Evolutionary conservation across 2,888 invertebrate species (phyloP), one percentile per base, ranked within the genome.

Genomic region (Frankliniella intonsa): DNA sequence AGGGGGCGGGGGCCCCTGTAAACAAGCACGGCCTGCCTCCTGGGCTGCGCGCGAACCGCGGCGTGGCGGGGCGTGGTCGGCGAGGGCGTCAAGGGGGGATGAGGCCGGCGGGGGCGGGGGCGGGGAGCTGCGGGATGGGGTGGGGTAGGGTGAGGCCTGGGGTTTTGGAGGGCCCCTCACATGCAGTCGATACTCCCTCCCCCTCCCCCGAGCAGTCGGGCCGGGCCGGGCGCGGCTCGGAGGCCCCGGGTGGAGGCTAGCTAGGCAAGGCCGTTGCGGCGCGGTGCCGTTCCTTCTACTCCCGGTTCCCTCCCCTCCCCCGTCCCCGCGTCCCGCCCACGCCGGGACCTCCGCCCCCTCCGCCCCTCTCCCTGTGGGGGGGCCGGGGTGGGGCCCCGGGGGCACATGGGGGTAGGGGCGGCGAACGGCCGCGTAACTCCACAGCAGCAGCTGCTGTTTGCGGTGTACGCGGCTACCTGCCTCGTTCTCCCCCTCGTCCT

Each of bases 141-240:
- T 12, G 22, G 22, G 69, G 69, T 12, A 19, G 25, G 25, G 69
- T 11, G 69, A 76, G 69, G 69, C 69, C 69, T 14, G 69, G n/a
- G 69, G 69, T 76, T 76, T 76, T 76, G 69, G 69, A 76, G 69
- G 25, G 69, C 69, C 69, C 69, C 69, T 76, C 69, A 76, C 69
- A 76, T 76, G 69, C 69, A 76, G 69, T 76, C 69, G 69, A 76
- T 76, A 76, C 69, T 22, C 25, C 69, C 69, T 11, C 69, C 69
- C 69, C 69, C 69, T 22, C 69, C 69, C 62, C 62, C n/a, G 62
- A 17, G 62, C 62, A 3, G 55, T 8, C 5, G 14, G 19, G 62
- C 62, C 62, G 19, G 17, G 14, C 62, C 62, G 19, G 17, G 62
- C 14, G 11, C 14, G 62, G 62, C 62, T 62, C 62, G 14, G 62